Conservation (phyloP, 1,140 invertebrate genomes). For the Lerema accius region DNA sequence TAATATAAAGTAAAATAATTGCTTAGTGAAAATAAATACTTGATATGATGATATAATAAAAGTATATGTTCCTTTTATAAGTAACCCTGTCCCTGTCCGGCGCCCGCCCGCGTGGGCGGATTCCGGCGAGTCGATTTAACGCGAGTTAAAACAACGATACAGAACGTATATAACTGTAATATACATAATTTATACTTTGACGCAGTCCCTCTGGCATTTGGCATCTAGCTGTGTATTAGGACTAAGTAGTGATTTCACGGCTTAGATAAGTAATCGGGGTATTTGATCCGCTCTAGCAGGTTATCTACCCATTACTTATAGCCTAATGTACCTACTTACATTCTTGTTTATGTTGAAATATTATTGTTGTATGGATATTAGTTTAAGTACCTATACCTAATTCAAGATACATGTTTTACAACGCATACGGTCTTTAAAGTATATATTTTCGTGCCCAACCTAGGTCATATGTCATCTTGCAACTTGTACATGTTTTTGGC, state of each 20-base stretch:
- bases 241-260: constrained; percentile 29
- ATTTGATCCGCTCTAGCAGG: constrained; percentile 13
- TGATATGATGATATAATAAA: too few species aligned
- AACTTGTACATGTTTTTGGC: too few species aligned
- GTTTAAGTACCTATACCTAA: too few species aligned
- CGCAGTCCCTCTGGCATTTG: constrained; percentile 35
- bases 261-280: constrained; percentile 22
- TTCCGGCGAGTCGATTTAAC: constrained; percentile 44
- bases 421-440: too few species aligned
- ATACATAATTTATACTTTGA: constrained; percentile 29
- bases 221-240: constrained; percentile 15
- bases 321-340: constrained; percentile 7
- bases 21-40: too few species aligned
- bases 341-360: neutral
- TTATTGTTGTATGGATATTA: neutral
- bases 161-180: constrained; percentile 33
- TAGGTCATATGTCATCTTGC: too few species aligned
- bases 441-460: too few species aligned
- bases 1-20: too few species aligned
- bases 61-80: too few species aligned
- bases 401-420: too few species aligned
- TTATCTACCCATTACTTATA: constrained; percentile 15
- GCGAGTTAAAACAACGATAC: constrained; percentile 49
- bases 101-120: constrained; percentile 37
- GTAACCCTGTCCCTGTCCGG: constrained; percentile 15